Percentiles rank a stretch among this genome's conserved stretches.
Evolutionary conservation across 30 jellyfish, hydroid and myxozoan genomes (phyloP).

Genomic region (Pelagia noctiluca): DNA sequence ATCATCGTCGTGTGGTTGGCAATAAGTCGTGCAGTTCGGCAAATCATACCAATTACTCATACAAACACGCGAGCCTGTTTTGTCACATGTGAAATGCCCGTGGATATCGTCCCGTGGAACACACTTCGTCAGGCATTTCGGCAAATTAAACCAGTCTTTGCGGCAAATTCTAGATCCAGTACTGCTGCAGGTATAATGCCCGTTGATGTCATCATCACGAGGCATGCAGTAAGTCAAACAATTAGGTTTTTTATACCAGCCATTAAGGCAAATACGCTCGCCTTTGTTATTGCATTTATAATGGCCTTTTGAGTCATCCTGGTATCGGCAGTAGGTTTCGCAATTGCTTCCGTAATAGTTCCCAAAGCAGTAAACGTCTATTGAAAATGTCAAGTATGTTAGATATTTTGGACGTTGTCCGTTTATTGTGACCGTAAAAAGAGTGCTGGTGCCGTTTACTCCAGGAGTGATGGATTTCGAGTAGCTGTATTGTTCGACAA

Average conservation of each 20-base stretch:
- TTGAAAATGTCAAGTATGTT: slow-evolving; percentile 26
- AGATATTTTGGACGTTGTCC: slow-evolving; percentile 24
- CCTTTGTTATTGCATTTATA: slow-evolving; percentile 44
- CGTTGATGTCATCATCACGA: slow-evolving; percentile 48
- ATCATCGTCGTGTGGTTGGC: slow-evolving; percentile 46
- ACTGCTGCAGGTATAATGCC: slow-evolving; percentile 57
- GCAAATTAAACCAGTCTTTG: slow-evolving; percentile 17
- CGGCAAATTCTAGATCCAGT: slow-evolving; percentile 51
- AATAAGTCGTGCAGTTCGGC: slow-evolving; percentile 56
- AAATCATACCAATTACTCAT: slow-evolving; percentile 13
- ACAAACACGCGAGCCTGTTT: slow-evolving; percentile 52
- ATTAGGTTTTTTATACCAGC: slow-evolving; percentile 39
- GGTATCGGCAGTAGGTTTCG: slow-evolving; percentile 19
- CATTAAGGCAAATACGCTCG: slow-evolving; percentile 27
- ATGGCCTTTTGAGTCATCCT: slow-evolving; percentile 55
- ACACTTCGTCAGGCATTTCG: slow-evolving; percentile 37
- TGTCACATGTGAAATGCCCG: slow-evolving; percentile 60
- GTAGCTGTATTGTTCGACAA: slow-evolving; percentile 17
- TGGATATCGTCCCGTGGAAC: slow-evolving; percentile 23
- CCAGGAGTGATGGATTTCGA: neutral
- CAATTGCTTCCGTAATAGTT: slow-evolving; percentile 53
- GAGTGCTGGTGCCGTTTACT: slow-evolving; percentile 33
- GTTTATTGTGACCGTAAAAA: neutral
- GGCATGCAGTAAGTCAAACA: slow-evolving; percentile 49
- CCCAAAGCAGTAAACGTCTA: slow-evolving; percentile 26